Base-by-base conservation (phyloP, 2,797 vertebrate species). In the Phoeniculus purpureus region DNA sequence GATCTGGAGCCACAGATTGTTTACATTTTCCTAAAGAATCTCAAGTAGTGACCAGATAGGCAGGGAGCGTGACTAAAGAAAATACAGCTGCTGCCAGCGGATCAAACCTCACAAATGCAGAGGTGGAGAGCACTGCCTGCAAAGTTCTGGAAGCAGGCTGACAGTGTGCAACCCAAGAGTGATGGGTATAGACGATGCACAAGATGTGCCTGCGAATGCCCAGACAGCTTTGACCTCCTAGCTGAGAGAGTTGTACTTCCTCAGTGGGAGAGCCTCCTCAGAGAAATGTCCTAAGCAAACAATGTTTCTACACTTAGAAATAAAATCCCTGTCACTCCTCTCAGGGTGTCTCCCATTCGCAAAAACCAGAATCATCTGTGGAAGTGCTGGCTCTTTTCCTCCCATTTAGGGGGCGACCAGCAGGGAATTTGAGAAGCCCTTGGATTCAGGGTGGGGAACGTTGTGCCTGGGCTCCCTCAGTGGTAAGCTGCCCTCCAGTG, bases 11-110 rank as follows among this genome's bases (percentile, higher is more conserved):
- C 88, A 78, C 64, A 81, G 81, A 83, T 73, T 94, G 94, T 94
- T 96, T 96, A 94, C 94, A 32, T 94, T 95, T 92, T 76, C 81
- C 90, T 94, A 85, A 96, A 85, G 94, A 93, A 90, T 94, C 86
- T 83, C 40, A 94, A 94, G 73, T 51, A 94, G 90, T 89, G 82
- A 94, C 92, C 84, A 85, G 94, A 94, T 94, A 94, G 4, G 75
- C 94, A 88, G 62, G 47, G 70, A 94, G 84, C 5, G n/a, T 92
- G 86, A 90, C 94, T 95, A 94, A 95, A 94, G 92, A 94, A 93
- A 94, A 94, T 90, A 95, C 94, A 96, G 95, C 94, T 95, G 96
- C 87, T 94, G 93, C 88, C 79, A 87, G 55, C 47, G 56, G 66
- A 90, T 91, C 86, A 85, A 52, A 87, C 87, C 84, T 90, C 78